phyloP scores from a whole-genome alignment of 2,888 invertebrate species.

The Dolomedes plantarius region DNA sequence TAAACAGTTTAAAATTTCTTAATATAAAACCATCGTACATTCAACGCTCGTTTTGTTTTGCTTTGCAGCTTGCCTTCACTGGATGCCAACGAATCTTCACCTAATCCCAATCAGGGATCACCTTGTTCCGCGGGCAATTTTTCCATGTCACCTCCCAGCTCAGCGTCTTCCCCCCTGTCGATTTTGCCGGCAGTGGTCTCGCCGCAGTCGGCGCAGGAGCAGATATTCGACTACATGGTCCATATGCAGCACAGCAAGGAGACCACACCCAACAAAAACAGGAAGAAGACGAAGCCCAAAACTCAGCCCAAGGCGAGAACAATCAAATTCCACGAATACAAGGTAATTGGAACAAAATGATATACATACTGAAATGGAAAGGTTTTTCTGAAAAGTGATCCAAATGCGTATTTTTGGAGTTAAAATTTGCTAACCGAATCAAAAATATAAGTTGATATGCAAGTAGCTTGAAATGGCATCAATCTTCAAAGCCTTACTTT shows the following conservation, averaged over 20 bases:
- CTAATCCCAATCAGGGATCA: constrained; percentile 59
- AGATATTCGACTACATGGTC: constrained; percentile 30
- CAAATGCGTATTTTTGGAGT: too few relatives aligned
- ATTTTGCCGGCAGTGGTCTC: constrained; percentile 45
- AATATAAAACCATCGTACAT: too few relatives aligned
- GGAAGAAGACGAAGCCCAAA: constrained; percentile 89
- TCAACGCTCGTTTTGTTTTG: too few relatives aligned
- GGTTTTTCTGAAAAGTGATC: neutral
- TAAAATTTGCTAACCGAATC: too few relatives aligned
- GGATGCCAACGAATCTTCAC: constrained; percentile 64
- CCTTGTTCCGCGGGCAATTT: constrained; percentile 57
- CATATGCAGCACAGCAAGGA: constrained; percentile 46
- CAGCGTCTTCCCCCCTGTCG: constrained; percentile 61
- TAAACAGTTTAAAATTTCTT: too few relatives aligned
- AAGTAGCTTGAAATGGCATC: too few relatives aligned
- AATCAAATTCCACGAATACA: constrained; percentile 98
- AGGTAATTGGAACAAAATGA: constrained; percentile 78
- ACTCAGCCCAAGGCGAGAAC: constrained; percentile 88
- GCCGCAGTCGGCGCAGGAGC: constrained; percentile 28
- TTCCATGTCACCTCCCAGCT: constrained; percentile 67
- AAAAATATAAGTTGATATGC: too few relatives aligned
- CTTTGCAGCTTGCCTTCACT: constrained; percentile 61
- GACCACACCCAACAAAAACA: constrained; percentile 55
- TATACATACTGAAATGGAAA: too few relatives aligned
- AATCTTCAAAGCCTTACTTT: too few relatives aligned